phyloP scores from a whole-genome alignment of 1,140 invertebrate genomes.

The Drosophila virilis region DNA sequence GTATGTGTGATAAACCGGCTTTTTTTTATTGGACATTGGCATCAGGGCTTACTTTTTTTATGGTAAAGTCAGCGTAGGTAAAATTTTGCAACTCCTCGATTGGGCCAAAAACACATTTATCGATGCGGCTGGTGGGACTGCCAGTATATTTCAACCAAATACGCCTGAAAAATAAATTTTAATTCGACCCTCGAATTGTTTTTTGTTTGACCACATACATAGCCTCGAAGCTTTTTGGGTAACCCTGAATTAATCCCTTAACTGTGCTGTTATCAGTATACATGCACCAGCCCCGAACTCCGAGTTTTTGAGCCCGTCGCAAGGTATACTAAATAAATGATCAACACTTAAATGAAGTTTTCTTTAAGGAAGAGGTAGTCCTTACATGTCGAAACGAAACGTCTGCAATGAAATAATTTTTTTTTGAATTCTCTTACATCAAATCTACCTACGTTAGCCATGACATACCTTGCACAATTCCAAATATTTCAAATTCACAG shows the following conservation, averaged over 20 bases:
- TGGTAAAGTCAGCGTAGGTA: slow-evolving; percentile 45
- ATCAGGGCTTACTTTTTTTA: neutral
- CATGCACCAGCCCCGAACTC: slow-evolving; percentile 58
- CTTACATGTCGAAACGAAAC: slow-evolving; percentile 69
- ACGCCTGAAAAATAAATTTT: slow-evolving; percentile 42
- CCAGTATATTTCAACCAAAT: slow-evolving; percentile 61
- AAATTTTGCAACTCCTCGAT: slow-evolving; percentile 6
- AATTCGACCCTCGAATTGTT: neutral
- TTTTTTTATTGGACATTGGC: neutral
- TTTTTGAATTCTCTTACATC: neutral
- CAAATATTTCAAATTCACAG: slow-evolving; percentile 68
- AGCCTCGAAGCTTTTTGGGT: slow-evolving; percentile 44
- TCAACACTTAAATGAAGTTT: neutral
- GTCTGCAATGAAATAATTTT: slow-evolving; percentile 29
- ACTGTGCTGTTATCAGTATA: slow-evolving; percentile 43
- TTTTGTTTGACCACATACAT: slow-evolving; percentile 43
- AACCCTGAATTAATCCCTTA: slow-evolving; percentile 55
- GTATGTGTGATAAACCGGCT: neutral
- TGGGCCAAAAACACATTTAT: slow-evolving; percentile 57
- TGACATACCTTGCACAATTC: slow-evolving; percentile 66
- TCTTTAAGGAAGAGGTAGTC: neutral
- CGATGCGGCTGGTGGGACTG: slow-evolving; percentile 70
- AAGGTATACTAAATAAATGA: slow-evolving; percentile 55
- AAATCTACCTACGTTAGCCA: neutral
- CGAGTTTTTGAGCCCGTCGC: slow-evolving; percentile 59